phyloP scores from a whole-genome alignment of 1,140 invertebrate genomes.

The Lepidurus couesii region DNA sequence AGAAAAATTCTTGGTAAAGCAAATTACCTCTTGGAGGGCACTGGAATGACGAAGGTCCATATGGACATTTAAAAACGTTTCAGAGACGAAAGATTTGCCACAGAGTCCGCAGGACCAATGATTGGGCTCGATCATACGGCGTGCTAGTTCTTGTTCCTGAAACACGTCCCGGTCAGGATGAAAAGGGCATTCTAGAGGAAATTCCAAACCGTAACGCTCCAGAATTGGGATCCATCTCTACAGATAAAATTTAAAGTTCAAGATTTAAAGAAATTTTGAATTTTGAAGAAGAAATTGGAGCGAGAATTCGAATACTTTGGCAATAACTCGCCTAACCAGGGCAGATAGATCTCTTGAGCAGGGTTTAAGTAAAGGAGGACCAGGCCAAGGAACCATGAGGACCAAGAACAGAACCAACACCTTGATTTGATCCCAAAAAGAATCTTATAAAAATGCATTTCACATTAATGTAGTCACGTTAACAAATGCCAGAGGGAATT shows the following conservation, averaged over 20 bases:
- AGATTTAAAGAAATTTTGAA: constrained; percentile 7
- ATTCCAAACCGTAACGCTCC: constrained; percentile 69
- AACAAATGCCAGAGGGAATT: background rate
- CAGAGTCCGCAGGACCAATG: constrained; percentile 88
- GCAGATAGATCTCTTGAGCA: constrained; percentile 9
- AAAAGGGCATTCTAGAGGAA: constrained; percentile 83
- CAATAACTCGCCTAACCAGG: constrained; percentile 7
- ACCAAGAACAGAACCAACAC: constrained; percentile 3
- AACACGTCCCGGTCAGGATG: constrained; percentile 80
- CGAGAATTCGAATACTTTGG: background rate
- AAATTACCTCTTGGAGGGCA: constrained; percentile 70
- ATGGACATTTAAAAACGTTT: constrained; percentile 78
- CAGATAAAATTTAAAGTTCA: constrained; percentile 36
- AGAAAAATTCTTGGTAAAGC: background rate
- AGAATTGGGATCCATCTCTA: constrained; percentile 82
- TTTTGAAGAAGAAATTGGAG: background rate
- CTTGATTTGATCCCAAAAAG: background rate
- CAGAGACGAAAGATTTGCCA: constrained; percentile 85
- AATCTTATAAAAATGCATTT: background rate
- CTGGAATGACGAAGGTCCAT: constrained; percentile 83
- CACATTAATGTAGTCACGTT: background rate
- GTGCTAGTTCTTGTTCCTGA: constrained; percentile 70
- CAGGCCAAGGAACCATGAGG: constrained; percentile 5
- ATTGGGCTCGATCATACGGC: constrained; percentile 70
- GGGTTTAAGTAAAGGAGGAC: background rate